Percentiles rank a stretch among this genome's conserved stretches.
phyloP scores from a whole-genome alignment of 2,888 invertebrate genomes.

The Lasioglossum zephyrum region DNA sequence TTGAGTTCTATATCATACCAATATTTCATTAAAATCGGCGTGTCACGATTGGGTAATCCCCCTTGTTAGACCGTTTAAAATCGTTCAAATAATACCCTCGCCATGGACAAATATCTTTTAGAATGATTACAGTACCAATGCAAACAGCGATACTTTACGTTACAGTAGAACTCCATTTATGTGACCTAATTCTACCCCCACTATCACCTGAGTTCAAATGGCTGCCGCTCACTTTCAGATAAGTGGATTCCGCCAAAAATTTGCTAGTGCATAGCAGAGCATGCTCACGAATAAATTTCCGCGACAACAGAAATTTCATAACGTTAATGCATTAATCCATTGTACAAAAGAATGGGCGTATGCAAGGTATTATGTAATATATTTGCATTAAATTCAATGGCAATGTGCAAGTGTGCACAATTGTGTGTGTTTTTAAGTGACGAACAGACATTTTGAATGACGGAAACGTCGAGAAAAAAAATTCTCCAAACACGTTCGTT shows the following conservation, averaged over 20 bases:
- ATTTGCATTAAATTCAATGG: background rate
- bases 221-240: background rate
- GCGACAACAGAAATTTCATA: background rate
- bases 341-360: no score
- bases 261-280: background rate
- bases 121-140: background rate
- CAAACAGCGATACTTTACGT: background rate
- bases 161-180: constrained; percentile 1
- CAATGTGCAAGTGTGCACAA: background rate
- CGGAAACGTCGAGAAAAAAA: background rate
- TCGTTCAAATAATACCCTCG: background rate
- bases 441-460: background rate
- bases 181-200: background rate
- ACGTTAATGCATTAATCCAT: background rate
- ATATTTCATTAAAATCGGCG: no score
- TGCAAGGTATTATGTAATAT: no score
- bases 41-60: no score
- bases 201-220: background rate
- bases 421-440: no score
- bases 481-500: background rate
- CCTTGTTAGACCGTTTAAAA: background rate
- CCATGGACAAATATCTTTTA: background rate
- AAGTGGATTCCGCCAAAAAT: constrained; percentile 1
- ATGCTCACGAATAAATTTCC: background rate
- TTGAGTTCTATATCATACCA: no score